A percentile compares a stretch with the other conserved stretches of the same genome.
Conservation (phyloP, 2,888 invertebrate genomes). For the Deilephila porcellus region DNA sequence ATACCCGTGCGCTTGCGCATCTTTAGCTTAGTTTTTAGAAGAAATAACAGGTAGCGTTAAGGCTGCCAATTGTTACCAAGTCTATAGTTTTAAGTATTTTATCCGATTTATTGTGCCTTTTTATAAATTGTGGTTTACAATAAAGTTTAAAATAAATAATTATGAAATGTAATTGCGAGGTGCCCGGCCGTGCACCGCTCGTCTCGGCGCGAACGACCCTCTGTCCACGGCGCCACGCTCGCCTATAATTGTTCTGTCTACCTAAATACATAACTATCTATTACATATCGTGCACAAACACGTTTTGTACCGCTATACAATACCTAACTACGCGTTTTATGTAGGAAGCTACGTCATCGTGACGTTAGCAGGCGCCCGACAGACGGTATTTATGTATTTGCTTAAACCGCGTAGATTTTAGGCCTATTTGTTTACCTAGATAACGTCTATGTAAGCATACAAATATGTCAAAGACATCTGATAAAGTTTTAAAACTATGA, state of each 20-base stretch:
- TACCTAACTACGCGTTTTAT: constrained; percentile 47
- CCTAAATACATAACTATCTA: constrained; percentile 37
- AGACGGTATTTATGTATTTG: constrained; percentile 40
- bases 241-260: constrained; percentile 26
- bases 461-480: constrained; percentile 4
- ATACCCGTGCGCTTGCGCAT: not conserved
- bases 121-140: too few species aligned
- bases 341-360: constrained; percentile 52
- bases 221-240: not conserved
- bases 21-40: not conserved
- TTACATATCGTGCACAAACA: constrained; percentile 40
- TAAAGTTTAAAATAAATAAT: too few species aligned
- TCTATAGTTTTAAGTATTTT: too few species aligned
- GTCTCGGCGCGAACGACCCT: not conserved
- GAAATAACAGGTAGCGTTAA: too few species aligned
- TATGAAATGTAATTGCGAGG: not conserved
- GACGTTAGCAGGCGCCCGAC: constrained; percentile 52
- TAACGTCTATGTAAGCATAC: constrained; percentile 29
- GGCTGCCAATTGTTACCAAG: too few species aligned
- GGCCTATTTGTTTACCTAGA: constrained; percentile 35
- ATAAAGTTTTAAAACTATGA: not conserved
- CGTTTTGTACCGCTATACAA: constrained; percentile 35
- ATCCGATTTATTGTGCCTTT: too few species aligned
- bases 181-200: not conserved
- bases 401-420: constrained; percentile 40